Conservation (phyloP, 2,797 vertebrate species). For the Gallirallus australis region DNA sequence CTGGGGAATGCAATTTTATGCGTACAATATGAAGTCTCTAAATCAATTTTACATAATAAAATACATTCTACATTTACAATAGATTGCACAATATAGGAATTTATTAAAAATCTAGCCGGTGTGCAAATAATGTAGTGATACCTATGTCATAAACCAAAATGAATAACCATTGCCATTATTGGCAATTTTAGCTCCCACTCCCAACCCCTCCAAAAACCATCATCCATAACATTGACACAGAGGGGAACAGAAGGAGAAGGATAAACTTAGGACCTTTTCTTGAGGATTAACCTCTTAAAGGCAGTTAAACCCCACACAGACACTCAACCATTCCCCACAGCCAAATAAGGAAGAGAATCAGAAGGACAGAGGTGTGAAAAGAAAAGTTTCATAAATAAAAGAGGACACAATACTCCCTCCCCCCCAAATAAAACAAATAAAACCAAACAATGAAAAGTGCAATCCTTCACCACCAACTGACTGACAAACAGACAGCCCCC, state of each 20-base stretch:
- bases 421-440: not conserved
- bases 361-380: not conserved
- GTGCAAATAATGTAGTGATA: not conserved
- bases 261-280: not conserved
- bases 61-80: not conserved
- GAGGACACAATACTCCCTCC: too few relatives aligned
- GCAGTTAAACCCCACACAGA: not conserved
- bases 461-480: not conserved
- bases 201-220: not conserved
- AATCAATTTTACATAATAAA: not conserved
- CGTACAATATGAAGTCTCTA: not conserved
- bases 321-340: rapidly evolving
- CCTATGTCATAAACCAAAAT: not conserved
- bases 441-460: not conserved
- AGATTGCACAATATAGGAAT: not conserved
- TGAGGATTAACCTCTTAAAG: not conserved
- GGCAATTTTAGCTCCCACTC: not conserved
- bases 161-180: not conserved
- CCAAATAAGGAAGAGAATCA: not conserved
- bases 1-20: not conserved
- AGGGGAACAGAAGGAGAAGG: not conserved
- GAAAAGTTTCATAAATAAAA: not conserved
- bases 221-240: not conserved
- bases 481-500: not conserved
- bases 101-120: not conserved